phyloP scores from a whole-genome alignment of 2,113 vertebrate genomes.

The Scartelaos histophorus region DNA sequence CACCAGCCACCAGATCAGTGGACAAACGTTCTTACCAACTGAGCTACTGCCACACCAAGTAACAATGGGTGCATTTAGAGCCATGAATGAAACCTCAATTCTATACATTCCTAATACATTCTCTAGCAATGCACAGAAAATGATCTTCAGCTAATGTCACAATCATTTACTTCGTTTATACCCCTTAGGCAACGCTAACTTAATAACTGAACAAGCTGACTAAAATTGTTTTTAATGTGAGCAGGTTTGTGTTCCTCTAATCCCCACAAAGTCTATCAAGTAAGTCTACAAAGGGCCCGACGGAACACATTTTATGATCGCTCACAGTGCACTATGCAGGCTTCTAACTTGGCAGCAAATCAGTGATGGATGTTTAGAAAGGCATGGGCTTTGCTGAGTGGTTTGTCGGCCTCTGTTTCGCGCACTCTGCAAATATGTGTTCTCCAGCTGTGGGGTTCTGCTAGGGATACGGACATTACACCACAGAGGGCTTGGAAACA shows the following conservation, averaged over 20 bases:
- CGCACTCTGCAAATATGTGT: constrained; percentile 46
- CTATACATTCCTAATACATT: not conserved
- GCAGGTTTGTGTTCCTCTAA: constrained; percentile 1
- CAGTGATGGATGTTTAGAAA: constrained; percentile 38
- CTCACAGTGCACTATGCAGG: constrained; percentile 6
- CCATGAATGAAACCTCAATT: not conserved
- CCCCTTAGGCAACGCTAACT: not conserved
- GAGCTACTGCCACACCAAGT: too few species aligned
- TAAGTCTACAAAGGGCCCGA: not conserved
- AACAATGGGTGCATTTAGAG: not conserved
- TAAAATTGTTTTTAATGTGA: not conserved
- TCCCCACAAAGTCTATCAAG: constrained; percentile 1
- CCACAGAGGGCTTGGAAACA: constrained; percentile 45
- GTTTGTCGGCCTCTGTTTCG: constrained; percentile 25
- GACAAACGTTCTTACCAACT: too few species aligned
- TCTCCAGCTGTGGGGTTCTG: constrained; percentile 39
- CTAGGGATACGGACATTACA: constrained; percentile 38
- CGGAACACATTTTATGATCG: constrained; percentile 20
- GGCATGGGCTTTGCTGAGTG: constrained; percentile 16
- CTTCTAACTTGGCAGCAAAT: constrained; percentile 8
- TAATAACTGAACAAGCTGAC: not conserved
- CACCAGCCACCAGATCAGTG: too few species aligned
- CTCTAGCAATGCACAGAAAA: not conserved
- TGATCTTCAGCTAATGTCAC: not conserved
- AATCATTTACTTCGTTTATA: not conserved